phyloP scores from a whole-genome alignment of 2,888 invertebrate genomes.

The Allacma fusca region DNA sequence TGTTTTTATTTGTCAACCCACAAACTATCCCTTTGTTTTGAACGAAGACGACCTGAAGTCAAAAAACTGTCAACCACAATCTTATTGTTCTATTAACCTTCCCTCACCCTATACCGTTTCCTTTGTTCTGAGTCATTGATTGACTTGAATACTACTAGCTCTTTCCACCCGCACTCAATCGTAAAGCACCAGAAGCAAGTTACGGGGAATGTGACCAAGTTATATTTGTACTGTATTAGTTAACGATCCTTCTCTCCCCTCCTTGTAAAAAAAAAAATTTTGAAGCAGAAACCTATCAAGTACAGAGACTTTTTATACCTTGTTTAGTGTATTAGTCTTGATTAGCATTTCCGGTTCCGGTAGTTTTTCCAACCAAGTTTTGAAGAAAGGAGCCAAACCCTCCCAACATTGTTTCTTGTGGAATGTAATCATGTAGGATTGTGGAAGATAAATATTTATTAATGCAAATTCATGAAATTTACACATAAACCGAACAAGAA shows the following conservation, averaged over 20 bases:
- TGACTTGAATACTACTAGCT: background rate
- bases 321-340: no score
- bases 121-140: constrained; percentile 10
- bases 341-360: background rate
- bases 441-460: background rate
- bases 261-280: no score
- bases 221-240: background rate
- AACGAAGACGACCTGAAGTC: background rate
- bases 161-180: background rate
- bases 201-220: background rate
- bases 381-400: background rate
- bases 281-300: no score
- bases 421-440: background rate
- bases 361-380: background rate
- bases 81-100: constrained; percentile 23
- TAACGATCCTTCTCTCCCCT: no score
- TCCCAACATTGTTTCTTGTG: background rate
- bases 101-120: constrained; percentile 17
- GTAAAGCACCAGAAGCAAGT: no score
- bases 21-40: background rate
- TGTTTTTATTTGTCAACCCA: background rate
- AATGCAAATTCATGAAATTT: no score
- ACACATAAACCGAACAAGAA: no score
- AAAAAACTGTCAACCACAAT: constrained; percentile 22
- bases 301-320: no score